Base-by-base conservation (phyloP, 2,113 vertebrate species). In the Naja naja region DNA sequence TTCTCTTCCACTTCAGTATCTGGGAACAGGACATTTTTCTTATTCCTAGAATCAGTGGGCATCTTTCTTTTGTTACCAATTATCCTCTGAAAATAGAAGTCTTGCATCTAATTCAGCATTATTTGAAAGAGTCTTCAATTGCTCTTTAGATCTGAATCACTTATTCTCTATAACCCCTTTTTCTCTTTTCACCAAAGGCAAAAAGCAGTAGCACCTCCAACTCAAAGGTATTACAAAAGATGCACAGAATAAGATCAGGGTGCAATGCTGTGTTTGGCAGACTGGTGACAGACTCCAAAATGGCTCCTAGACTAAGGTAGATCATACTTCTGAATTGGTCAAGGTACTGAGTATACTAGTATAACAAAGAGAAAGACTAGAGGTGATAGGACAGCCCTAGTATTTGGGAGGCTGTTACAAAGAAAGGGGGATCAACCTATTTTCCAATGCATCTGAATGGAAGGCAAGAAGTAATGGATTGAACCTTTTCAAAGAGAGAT, bases 11-110 rank as follows among this genome's bases (percentile, higher is more conserved):
- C 89, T 91, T 85, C 20, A 43, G 55, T 93, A 49, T 0, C 88
- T 88, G 0, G 30, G 88, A 52, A 43, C 45, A 74, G 0, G 27
- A 53, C 16, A 27, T 60, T 12, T 90, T 93, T 93, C 6, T 30
- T 14, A 91, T 93, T 95, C 93, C 7, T 93, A 27, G 87, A 95
- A 94, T n/a, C 2, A 93, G 20, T 4, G 92, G 39, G 30, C 74
- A 89, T 30, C 23, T 0, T 90, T 0, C 81, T 43, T 86, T 89
- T 23, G 53, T 18, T 92, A 52, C 12, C 49, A 0, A 74, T 20
- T 18, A 64, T 90, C 89, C 53, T 43, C 55, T 88, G 16, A 23
- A 93, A 90, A 27, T 16, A 92, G 25, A 69, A 95, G 18, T 58
- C 91, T 0, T 69, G 20, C 2, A 58, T 60, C n/a, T 3, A 85